phyloP scores from a whole-genome alignment of 2,113 vertebrate genomes.

The Haplochromis burtoni region DNA sequence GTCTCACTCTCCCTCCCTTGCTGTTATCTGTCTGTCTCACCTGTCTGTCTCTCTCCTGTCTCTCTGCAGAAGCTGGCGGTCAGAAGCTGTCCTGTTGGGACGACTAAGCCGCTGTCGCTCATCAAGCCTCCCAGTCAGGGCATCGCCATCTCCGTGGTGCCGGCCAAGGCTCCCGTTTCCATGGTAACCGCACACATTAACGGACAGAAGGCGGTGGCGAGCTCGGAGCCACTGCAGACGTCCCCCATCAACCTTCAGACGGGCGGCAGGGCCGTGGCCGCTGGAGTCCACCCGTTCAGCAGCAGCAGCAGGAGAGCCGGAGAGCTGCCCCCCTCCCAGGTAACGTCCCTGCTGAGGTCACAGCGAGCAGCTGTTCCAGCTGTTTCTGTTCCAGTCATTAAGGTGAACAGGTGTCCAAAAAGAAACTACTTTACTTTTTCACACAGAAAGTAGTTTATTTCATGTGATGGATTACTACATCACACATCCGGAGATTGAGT shows the following conservation, averaged over 20 bases:
- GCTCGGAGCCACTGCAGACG: slow-evolving; percentile 68
- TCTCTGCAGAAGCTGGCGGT: slow-evolving; percentile 74
- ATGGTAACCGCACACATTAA: slow-evolving; percentile 83
- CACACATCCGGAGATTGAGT: background rate
- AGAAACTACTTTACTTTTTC: background rate
- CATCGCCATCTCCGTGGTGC: slow-evolving; percentile 76
- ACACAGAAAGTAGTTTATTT: background rate
- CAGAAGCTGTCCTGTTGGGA: slow-evolving; percentile 74
- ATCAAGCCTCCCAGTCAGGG: slow-evolving; percentile 72
- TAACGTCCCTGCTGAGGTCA: background rate
- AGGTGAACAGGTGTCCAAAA: background rate
- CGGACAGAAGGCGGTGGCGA: slow-evolving; percentile 68
- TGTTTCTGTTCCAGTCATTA: background rate
- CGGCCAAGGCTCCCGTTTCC: slow-evolving; percentile 75
- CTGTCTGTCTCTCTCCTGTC: background rate
- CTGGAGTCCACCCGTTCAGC: slow-evolving; percentile 46
- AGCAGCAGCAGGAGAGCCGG: slow-evolving; percentile 62
- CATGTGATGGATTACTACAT: background rate
- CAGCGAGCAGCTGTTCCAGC: background rate
- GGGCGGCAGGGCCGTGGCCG: slow-evolving; percentile 32
- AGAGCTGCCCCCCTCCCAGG: slow-evolving; percentile 68
- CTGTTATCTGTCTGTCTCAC: background rate
- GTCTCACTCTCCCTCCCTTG: background rate
- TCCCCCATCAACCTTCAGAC: slow-evolving; percentile 78
- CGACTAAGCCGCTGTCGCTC: slow-evolving; percentile 72